Conservation (phyloP, 2,797 vertebrate species). For the Iguana delicatissima region DNA sequence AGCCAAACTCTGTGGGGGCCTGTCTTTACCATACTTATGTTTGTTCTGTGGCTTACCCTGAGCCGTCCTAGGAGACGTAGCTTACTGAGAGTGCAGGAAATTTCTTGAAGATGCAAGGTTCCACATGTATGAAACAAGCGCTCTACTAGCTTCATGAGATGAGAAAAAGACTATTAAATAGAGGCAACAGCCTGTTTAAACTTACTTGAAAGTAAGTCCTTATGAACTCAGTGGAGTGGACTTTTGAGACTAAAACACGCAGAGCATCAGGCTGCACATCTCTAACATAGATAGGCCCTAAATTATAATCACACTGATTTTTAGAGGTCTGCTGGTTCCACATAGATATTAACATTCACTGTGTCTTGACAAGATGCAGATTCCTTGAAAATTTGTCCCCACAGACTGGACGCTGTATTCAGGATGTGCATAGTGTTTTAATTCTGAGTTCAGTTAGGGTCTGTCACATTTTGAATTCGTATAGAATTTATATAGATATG, state of each 20-base stretch:
- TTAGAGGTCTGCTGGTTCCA: neutral
- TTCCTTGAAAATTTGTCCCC: neutral
- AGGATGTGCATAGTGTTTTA: too few relatives aligned
- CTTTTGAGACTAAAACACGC: neutral
- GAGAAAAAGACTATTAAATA: neutral
- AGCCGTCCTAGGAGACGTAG: neutral
- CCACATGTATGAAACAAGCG: neutral
- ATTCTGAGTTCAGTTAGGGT: too few relatives aligned
- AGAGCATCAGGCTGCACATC: neutral
- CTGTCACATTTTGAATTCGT: too few relatives aligned
- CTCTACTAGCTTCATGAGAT: neutral
- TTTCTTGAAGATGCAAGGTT: neutral
- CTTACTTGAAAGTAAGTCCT: neutral
- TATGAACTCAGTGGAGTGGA: neutral
- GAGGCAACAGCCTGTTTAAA: neutral
- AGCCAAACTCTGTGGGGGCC: too few relatives aligned
- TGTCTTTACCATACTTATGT: neutral
- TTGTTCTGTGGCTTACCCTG: neutral
- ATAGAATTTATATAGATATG: too few relatives aligned
- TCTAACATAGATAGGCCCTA: neutral
- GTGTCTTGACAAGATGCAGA: neutral
- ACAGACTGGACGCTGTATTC: too few relatives aligned
- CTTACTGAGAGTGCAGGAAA: neutral
- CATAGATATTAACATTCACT: neutral
- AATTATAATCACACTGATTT: neutral